Conservation (phyloP, 2,797 vertebrate species). For the Chloroceryle amazona region DNA sequence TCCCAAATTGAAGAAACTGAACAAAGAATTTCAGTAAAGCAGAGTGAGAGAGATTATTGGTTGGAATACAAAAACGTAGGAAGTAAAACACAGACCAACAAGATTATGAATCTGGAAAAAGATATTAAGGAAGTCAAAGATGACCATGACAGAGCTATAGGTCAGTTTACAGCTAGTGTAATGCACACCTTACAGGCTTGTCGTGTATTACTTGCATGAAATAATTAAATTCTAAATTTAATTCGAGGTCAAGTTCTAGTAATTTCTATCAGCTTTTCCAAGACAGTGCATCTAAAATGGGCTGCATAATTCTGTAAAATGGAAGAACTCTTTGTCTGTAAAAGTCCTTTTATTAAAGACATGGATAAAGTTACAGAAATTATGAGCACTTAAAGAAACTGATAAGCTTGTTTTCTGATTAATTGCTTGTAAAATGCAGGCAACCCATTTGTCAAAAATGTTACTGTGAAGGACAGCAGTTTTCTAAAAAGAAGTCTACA, state of each 20-base stretch:
- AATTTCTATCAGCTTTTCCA: neutral
- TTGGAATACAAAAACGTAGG: constrained; percentile 83
- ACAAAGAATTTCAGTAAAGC: constrained; percentile 63
- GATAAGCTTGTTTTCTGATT: neutral
- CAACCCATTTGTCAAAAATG: neutral
- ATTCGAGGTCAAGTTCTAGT: neutral
- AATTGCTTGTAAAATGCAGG: neutral
- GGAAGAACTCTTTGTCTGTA: neutral
- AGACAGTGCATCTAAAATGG: neutral
- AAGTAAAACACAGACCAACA: constrained; percentile 70
- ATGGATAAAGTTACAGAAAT: neutral
- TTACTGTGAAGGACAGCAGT: neutral
- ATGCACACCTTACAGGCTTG: neutral
- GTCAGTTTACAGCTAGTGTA: constrained; percentile 68
- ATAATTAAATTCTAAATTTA: neutral
- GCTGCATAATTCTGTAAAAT: neutral
- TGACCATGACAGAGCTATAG: constrained; percentile 78
- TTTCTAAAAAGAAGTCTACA: neutral
- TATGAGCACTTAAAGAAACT: neutral
- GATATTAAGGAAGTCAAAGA: constrained; percentile 74
- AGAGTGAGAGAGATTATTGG: constrained; percentile 80
- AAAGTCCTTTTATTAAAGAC: neutral
- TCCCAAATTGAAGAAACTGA: constrained; percentile 70
- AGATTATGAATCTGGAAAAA: constrained; percentile 77
- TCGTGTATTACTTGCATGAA: neutral